Conservation (phyloP, 2,797 vertebrate genomes). For the Lutjanus argentimaculatus region DNA sequence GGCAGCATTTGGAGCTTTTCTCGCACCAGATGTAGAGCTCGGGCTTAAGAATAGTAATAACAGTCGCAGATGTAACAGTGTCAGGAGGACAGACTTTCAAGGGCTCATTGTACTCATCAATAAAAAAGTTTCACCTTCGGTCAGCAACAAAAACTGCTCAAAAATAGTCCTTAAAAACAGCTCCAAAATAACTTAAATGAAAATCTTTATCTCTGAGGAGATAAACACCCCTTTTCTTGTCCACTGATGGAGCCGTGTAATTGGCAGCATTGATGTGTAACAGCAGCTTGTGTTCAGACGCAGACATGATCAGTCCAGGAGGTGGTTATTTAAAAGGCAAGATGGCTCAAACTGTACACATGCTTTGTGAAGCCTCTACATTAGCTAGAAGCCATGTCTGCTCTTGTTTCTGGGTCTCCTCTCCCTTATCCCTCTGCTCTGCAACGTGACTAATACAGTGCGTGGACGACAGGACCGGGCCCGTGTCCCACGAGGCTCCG, state of each 20-base stretch:
- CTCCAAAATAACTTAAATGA: constrained; percentile 47
- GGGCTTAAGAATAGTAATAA: constrained; percentile 10
- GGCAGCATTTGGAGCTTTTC: neutral
- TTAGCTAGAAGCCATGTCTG: constrained; percentile 6
- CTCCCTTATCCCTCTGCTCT: neutral
- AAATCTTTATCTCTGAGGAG: constrained; percentile 37
- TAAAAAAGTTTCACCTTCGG: constrained; percentile 32
- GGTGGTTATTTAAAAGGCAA: constrained; percentile 2
- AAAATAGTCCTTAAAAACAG: constrained; percentile 45
- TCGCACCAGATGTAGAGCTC: constrained; percentile 18
- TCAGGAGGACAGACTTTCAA: constrained; percentile 9
- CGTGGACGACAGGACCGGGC: neutral
- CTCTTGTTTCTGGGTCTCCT: neutral
- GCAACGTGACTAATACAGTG: constrained; percentile 26
- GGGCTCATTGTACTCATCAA: constrained; percentile 20
- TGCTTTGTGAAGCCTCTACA: neutral
- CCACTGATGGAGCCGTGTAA: neutral
- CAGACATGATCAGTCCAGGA: constrained; percentile 14
- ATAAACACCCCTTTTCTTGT: constrained; percentile 18
- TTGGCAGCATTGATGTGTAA: constrained; percentile 35
- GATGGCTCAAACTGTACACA: neutral
- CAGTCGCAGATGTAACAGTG: constrained; percentile 3
- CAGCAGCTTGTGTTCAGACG: constrained; percentile 4
- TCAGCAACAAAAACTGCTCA: constrained; percentile 18
- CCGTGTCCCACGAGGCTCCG: constrained; percentile 33